Conservation (phyloP, 2,797 vertebrate genomes). For the Allobates femoralis region DNA sequence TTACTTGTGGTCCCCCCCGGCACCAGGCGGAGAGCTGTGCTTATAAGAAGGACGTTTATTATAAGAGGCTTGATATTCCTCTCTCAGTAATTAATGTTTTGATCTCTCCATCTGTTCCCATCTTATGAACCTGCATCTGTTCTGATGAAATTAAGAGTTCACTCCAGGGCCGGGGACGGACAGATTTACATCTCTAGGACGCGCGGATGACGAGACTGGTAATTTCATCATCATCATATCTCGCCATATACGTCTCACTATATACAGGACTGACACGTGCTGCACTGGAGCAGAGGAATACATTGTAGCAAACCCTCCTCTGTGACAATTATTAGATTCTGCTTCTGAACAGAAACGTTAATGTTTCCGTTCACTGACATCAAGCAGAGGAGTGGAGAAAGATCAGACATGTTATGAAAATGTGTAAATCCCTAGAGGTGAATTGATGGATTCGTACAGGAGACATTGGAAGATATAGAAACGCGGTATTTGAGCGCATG, state of each 20-base stretch:
- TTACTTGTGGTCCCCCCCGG: neutral
- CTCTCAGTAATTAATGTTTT: constrained; percentile 45
- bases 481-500: too few relatives aligned
- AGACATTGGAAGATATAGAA: too few relatives aligned
- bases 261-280: neutral
- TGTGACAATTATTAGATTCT: neutral
- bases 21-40: neutral
- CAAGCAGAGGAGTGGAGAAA: too few relatives aligned
- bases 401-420: too few relatives aligned
- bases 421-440: too few relatives aligned
- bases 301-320: neutral
- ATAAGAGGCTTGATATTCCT: constrained; percentile 42
- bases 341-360: too few relatives aligned
- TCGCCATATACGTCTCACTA: neutral
- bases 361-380: too few relatives aligned
- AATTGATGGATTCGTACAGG: too few relatives aligned
- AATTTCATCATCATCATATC: neutral
- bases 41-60: neutral
- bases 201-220: neutral
- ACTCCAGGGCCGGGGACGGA: neutral
- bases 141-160: constrained; percentile 20
- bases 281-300: neutral
- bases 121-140: constrained; percentile 50
- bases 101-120: constrained; percentile 50
- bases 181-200: constrained; percentile 14